phyloP scores from a whole-genome alignment of 2,797 vertebrate species.

The Trematocara caparti region DNA sequence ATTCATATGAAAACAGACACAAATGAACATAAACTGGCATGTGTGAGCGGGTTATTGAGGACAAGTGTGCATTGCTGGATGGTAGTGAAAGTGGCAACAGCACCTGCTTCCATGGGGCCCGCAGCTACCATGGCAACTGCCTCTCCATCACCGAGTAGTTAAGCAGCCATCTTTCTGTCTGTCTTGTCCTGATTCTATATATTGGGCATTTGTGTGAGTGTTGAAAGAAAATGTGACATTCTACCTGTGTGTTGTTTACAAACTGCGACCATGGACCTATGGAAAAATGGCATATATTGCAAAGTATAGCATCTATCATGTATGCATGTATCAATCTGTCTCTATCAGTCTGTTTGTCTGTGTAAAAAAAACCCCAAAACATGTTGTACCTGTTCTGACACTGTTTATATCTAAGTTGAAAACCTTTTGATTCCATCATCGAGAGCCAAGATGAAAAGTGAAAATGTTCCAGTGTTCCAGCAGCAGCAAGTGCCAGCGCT shows the following conservation, averaged over 20 bases:
- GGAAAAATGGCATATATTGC: background rate
- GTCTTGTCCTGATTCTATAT: background rate
- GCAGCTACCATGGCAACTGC: conserved; percentile 65
- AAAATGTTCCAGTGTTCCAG: conserved; percentile 21
- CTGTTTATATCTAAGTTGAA: conserved; percentile 2
- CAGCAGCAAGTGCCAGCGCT: conserved; percentile 33
- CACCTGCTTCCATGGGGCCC: conserved; percentile 42
- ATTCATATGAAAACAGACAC: background rate
- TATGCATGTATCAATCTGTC: background rate
- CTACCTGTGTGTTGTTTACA: background rate
- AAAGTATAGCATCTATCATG: background rate
- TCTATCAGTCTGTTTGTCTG: background rate
- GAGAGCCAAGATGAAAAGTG: conserved; percentile 1
- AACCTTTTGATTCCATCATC: conserved; percentile 28
- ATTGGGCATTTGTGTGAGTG: background rate
- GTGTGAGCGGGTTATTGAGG: background rate
- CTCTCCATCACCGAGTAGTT: conserved; percentile 29
- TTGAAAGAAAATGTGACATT: background rate
- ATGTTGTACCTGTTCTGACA: background rate
- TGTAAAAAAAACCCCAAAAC: accelerated
- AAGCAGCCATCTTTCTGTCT: background rate
- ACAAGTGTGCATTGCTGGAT: background rate
- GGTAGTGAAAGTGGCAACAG: conserved; percentile 18
- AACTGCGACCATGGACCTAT: background rate
- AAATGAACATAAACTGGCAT: background rate